Base-by-base conservation (phyloP, 2,888 invertebrate genomes). In the Tortrix viridana region DNA sequence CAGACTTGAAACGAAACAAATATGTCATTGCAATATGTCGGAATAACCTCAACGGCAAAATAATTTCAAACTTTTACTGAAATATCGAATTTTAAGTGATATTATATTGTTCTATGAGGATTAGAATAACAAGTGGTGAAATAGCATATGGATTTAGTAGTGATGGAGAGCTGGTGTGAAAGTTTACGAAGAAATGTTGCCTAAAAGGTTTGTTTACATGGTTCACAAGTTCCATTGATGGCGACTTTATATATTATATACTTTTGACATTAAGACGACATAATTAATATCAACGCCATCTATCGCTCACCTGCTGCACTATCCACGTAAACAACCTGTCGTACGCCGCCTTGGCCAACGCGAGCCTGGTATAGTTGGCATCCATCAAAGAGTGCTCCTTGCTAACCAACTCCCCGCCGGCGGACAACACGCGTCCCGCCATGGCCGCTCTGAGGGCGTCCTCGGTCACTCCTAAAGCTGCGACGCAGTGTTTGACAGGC, bases 251-350 rank as follows among this genome's bases (percentile, higher is more conserved):
- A 20, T 23, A 2, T 50, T 26, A 50, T 18, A 2, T 26, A 16
- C 7, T 16, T n/a, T 2, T 12, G 4, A 5, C 4, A 12, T 0
- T 3, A 16, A 41, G 5, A n/a, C 5, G 41, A 16, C 41, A 41
- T 14, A 14, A 46, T 46, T 22, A 14, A 20, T 9, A 22, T 12
- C 14, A 46, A 46, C 48, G 16, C 48, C 48, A 26, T 26, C 26
- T 26, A 26, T 9, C 6, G 7, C 71, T 60, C 0, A 89, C 91
- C 85, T 91, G 92, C 46, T 95, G 94, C 16, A 99, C 98, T 65
- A 99, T 97, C 97, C 98, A 98, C 0, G 97, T 95, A 88, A 99
- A 99, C 56, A 99, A 93, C 19, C 98, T 93, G 78, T 99, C 98
- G 79, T 99, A 99, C 23, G 99, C 95, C 2, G 98, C 98, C 93